Percentiles rank a stretch among this genome's conserved stretches.
Evolutionary conservation across 1,140 invertebrate genomes (phyloP).

Genomic region (Diachasma alloeum): DNA sequence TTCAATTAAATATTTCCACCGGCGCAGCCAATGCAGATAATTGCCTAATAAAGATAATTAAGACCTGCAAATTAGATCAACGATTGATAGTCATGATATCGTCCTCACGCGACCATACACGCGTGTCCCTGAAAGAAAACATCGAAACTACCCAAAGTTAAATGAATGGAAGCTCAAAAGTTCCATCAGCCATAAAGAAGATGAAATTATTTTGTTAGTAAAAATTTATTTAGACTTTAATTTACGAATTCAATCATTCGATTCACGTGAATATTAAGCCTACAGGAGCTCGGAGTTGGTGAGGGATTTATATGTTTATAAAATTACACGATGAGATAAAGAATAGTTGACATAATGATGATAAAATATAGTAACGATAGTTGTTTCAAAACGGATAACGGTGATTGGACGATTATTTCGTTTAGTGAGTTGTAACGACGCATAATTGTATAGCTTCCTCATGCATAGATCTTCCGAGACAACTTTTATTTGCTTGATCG

Average conservation of each 20-base stretch:
- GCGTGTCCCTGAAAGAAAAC: background rate
- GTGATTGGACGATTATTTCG: background rate
- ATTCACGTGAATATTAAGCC: background rate
- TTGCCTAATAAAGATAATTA: constrained; percentile 12
- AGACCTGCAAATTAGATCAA: constrained; percentile 5
- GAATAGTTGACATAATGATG: background rate
- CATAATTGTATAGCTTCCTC: background rate
- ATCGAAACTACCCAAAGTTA: constrained; percentile 15
- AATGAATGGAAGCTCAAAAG: background rate
- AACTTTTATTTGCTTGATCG: background rate
- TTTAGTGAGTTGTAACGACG: background rate
- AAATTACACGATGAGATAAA: background rate
- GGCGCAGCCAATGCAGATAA: constrained; percentile 12
- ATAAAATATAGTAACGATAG: background rate
- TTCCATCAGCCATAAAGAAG: background rate
- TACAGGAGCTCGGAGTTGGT: background rate
- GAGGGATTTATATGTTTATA: background rate
- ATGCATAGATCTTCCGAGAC: background rate
- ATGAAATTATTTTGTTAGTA: constrained; percentile 16
- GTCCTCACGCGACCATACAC: constrained; percentile 14
- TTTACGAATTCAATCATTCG: background rate
- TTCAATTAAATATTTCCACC: too few species aligned
- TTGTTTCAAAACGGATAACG: background rate
- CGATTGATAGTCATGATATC: constrained; percentile 27
- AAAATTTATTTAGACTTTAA: constrained; percentile 5